A percentile compares a stretch with the other conserved stretches of the same genome.
Conservation (phyloP, 1,140 invertebrate species). For the Drosophila trapezifrons region DNA sequence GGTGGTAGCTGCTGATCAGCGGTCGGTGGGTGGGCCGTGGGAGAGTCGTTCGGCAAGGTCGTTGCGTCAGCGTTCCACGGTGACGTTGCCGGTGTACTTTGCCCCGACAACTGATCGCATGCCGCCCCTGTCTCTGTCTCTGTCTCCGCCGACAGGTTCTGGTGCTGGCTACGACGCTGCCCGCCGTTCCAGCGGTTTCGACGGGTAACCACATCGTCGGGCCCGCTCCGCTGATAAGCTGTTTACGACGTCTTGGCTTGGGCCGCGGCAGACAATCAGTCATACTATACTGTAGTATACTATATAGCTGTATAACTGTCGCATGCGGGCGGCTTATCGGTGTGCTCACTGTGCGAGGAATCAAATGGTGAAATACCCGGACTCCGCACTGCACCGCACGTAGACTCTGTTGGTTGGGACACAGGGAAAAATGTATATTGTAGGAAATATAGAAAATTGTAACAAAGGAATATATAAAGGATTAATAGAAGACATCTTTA, state of each 20-base stretch:
- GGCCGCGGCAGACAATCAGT: constrained; percentile 70
- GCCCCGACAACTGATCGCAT: constrained; percentile 26
- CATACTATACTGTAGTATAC: constrained; percentile 47
- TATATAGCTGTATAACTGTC: constrained; percentile 4
- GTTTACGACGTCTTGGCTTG: constrained; percentile 33
- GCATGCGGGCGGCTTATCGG: constrained; percentile 54
- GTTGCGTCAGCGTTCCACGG: constrained; percentile 58
- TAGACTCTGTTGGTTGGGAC: constrained; percentile 46
- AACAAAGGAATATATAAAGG: neutral
- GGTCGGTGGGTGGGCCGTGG: constrained; percentile 20
- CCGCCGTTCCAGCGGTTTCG: constrained; percentile 45
- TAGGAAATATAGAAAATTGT: neutral
- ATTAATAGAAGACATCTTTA: neutral
- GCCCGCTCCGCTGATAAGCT: constrained; percentile 56
- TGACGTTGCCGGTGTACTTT: constrained; percentile 66
- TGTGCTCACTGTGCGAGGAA: constrained; percentile 37
- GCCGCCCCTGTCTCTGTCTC: constrained; percentile 3
- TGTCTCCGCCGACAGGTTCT: constrained; percentile 26
- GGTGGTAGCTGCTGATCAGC: neutral
- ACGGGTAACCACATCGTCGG: constrained; percentile 37
- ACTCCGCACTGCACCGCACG: constrained; percentile 59
- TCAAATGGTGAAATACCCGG: constrained; percentile 63
- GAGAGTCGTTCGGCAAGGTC: constrained; percentile 23
- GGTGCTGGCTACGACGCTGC: no score
- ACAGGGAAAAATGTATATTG: constrained; percentile 1